A percentile compares a stretch with the other conserved stretches of the same genome.
phyloP scores from a whole-genome alignment of 2,797 vertebrate species.

The Bradypodion ventrale region DNA sequence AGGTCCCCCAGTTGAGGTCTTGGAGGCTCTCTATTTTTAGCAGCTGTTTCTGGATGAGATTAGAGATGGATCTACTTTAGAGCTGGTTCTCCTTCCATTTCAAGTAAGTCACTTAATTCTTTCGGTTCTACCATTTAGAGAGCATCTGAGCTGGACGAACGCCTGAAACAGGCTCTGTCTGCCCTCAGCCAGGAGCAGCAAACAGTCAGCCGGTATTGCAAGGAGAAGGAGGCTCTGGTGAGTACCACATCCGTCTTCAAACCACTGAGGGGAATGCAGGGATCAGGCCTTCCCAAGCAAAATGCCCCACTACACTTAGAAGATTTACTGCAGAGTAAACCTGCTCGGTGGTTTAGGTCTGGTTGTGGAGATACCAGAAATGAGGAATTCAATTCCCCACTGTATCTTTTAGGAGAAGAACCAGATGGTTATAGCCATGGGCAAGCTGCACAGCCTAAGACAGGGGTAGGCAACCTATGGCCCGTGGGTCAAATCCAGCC shows the following conservation, averaged over 20 bases:
- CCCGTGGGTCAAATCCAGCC: too few species aligned
- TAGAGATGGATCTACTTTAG: not conserved
- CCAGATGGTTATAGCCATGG: too few species aligned
- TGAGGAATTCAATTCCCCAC: too few species aligned
- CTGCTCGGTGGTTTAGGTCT: not conserved
- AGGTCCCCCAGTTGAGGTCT: not conserved
- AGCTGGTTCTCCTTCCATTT: not conserved
- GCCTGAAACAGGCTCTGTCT: slow-evolving; percentile 69
- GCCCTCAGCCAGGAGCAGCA: slow-evolving; percentile 69
- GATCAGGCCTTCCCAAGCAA: not conserved
- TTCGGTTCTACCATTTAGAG: slow-evolving; percentile 53
- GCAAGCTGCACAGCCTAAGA: too few species aligned
- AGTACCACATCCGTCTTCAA: slow-evolving; percentile 1
- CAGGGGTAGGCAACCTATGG: too few species aligned
- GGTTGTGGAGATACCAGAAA: too few species aligned
- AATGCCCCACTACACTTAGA: not conserved
- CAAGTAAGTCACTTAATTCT: not conserved
- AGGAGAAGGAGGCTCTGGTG: slow-evolving; percentile 67
- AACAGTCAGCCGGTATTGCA: slow-evolving; percentile 55
- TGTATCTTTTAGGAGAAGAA: too few species aligned
- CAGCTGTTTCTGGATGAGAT: not conserved
- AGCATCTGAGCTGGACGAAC: slow-evolving; percentile 63
- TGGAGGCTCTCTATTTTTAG: too few species aligned
- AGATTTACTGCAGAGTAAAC: not conserved
- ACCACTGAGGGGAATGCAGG: not conserved